Base-by-base conservation (phyloP, 2,113 vertebrate genomes). In the Pelodiscus sinensis region DNA sequence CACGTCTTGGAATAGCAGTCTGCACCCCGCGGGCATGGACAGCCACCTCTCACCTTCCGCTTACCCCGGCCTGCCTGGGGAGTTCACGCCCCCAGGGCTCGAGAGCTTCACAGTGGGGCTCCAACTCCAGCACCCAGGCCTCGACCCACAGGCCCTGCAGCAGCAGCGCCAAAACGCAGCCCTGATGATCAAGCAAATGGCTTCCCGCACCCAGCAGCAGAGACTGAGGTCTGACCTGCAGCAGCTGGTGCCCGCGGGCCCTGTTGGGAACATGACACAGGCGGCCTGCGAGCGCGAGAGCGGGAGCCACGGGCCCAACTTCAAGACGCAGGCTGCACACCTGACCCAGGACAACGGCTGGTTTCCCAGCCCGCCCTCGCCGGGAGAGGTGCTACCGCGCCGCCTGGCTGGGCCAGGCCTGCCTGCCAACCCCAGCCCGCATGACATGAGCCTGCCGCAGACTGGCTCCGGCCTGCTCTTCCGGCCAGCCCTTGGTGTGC, bases 171-270 rank as follows among this genome's bases (percentile, higher is more conserved):
- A 99, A 94, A 99, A 99, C 44, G 99, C 99, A 38, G 99, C 99
- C 95, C 98, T 99, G 98, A 99, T 99, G 98, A 99, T 99, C 92
- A 99, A 99, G 97, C 99, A 99, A 97, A 99, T 99, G 99, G 99
- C 99, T 58, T 99, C 99, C 12, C 98, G 99, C 84, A 99, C 98
- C 97, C 99, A 99, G 38, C 96, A 95, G 97, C 99, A 99, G 95
- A 97, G 99, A 92, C 98, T 99, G 98, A 98, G 99, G 94, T 99
- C 99, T 79, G 98, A 96, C 95, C 97, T 99, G 91, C 98, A 99
- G 95, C 99, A 99, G 97, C 97, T 99, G 97, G 98, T 98, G 84
- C 99, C 98, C 54, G 98, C 98, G 54, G 98, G 98, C 92, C 98
- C 98, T 0, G 98, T 98, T 19, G 98, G 98, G 25, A 92, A 90